Percentiles rank a stretch among this genome's conserved stretches.
Evolutionary conservation across 2,888 invertebrate genomes (phyloP).

Genomic region (Eurois occulta): DNA sequence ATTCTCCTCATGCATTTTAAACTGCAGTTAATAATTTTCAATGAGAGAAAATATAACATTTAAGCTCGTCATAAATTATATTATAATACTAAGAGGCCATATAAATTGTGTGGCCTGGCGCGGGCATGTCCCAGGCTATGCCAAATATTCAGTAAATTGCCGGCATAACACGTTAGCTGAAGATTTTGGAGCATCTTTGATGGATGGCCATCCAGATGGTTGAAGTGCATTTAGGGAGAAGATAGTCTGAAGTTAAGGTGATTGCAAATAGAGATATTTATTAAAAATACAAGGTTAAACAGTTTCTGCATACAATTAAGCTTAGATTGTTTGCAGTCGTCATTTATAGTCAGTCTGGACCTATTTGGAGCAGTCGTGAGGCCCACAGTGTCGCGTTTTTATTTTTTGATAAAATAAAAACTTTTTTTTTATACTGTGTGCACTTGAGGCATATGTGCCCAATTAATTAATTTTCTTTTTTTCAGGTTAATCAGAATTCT

Average conservation of each 20-base stretch:
- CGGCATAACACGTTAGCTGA: conserved; percentile 37
- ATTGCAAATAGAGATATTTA: neutral
- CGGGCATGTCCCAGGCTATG: conserved; percentile 14
- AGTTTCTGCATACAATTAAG: neutral
- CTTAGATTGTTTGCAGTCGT: neutral
- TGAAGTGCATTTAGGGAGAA: neutral
- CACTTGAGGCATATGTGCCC: too few species aligned
- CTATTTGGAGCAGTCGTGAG: too few species aligned
- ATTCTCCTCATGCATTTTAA: conserved; percentile 40
- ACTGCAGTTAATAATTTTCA: conserved; percentile 59
- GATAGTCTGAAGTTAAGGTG: neutral
- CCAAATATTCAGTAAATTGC: conserved; percentile 57
- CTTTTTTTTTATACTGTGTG: too few species aligned
- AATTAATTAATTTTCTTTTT: too few species aligned
- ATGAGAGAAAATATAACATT: conserved; percentile 52
- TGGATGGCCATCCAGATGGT: conserved; percentile 30
- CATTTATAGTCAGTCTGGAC: neutral
- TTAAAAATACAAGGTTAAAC: neutral
- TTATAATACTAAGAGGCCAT: conserved; percentile 25
- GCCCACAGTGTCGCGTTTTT: too few species aligned
- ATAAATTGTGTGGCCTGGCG: conserved; percentile 46
- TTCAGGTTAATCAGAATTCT: too few species aligned
- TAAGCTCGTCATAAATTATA: conserved; percentile 52
- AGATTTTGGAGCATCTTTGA: conserved; percentile 26
- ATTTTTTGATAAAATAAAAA: too few species aligned